These are phyloP conservation scores for Pseudomugil gertrudae DNA, from an alignment of 2,797 vertebrate species.

Conservation along the genomic window DNA sequence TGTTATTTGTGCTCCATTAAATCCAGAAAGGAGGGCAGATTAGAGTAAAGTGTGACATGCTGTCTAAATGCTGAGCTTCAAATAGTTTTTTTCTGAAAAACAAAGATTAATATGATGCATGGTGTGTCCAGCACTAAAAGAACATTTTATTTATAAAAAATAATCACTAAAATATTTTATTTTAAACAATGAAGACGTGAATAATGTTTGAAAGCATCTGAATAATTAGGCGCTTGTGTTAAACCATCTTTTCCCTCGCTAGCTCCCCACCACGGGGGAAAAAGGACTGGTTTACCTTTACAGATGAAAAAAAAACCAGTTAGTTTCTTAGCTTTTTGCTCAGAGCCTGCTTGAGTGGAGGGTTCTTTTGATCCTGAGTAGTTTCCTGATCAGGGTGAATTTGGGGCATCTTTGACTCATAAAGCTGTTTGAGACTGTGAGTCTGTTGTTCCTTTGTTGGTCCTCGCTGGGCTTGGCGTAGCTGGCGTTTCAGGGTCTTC, in stretches of 20 bases:
- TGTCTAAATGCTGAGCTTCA: background rate
- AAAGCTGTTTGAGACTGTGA: slow-evolving; percentile 79
- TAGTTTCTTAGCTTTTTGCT: slow-evolving; percentile 79
- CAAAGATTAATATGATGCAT: slow-evolving; percentile 39
- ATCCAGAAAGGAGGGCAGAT: background rate
- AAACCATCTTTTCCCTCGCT: background rate
- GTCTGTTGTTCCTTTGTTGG: slow-evolving; percentile 79
- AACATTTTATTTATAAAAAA: slow-evolving; percentile 5
- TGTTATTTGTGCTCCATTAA: background rate
- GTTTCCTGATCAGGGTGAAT: slow-evolving; percentile 82
- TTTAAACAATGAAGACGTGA: slow-evolving; percentile 25
- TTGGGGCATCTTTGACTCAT: slow-evolving; percentile 67
- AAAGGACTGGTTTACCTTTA: background rate
- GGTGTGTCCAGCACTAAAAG: slow-evolving; percentile 72
- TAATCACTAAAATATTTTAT: background rate
- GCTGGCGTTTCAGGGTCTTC: slow-evolving; percentile 86
- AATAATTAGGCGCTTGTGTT: slow-evolving; percentile 2
- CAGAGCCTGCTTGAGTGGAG: slow-evolving; percentile 68
- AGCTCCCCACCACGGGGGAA: slow-evolving; percentile 8
- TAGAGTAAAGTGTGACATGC: background rate
- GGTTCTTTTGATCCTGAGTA: slow-evolving; percentile 70
- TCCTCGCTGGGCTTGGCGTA: slow-evolving; percentile 83
- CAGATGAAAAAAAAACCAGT: background rate
- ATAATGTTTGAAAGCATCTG: background rate
- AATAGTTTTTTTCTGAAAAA: slow-evolving; percentile 14